Evolutionary conservation across 2,113 vertebrate species (phyloP).

Genomic region (Herpetotheres cachinnans): DNA sequence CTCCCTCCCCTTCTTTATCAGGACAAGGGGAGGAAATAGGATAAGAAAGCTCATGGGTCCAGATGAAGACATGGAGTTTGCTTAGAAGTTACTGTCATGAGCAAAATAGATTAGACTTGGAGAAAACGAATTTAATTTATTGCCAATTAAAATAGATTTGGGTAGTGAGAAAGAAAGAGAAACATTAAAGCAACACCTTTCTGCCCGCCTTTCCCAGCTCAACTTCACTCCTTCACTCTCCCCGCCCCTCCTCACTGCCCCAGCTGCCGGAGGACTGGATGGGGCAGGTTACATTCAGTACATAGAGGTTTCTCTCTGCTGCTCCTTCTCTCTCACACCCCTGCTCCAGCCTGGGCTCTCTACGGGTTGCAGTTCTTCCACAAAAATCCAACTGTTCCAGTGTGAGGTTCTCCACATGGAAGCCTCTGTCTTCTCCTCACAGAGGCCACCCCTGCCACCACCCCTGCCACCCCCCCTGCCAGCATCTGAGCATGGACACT

Average conservation of each 20-base stretch:
- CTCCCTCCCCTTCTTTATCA: not conserved
- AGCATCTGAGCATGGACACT: not conserved
- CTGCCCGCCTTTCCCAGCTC: rapidly evolving
- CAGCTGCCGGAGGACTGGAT: not conserved
- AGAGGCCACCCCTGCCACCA: not conserved
- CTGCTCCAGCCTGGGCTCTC: not conserved
- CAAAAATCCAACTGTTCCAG: not conserved
- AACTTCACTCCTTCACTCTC: not conserved
- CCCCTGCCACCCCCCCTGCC: not conserved
- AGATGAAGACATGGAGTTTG: not conserved
- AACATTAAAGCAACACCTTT: not conserved
- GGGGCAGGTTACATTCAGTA: not conserved
- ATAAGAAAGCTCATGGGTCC: not conserved
- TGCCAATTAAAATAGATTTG: not conserved
- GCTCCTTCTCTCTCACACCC: not conserved
- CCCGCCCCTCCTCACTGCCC: rapidly evolving
- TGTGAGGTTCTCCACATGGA: not conserved
- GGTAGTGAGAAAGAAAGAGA: not conserved
- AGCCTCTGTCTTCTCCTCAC: not conserved
- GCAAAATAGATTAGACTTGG: not conserved
- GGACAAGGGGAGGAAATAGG: not conserved
- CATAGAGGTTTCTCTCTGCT: not conserved
- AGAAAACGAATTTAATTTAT: not conserved
- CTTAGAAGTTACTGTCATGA: not conserved
- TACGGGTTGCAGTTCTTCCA: rapidly evolving